Base-by-base conservation (phyloP, 2,113 vertebrate genomes). In the Eclectus roratus region DNA sequence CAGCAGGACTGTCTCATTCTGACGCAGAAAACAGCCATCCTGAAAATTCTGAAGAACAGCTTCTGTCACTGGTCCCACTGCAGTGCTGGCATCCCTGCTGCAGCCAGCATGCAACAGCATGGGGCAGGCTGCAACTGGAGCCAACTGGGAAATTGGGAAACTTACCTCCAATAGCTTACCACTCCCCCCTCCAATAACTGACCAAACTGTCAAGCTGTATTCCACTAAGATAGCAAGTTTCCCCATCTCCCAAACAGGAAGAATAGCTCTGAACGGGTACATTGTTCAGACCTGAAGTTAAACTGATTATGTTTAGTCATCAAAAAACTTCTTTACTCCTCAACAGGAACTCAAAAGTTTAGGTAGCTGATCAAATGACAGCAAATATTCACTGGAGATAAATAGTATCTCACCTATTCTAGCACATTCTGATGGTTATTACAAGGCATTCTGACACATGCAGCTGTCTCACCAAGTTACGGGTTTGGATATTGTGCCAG, bases 21-120 rank as follows among this genome's bases (percentile, higher is more conserved):
- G 98, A 98, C 98, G 98, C 98, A 98, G 98, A 98, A 98, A 97
- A 98, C 97, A 98, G 98, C 98, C 98, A 98, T 98, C 98, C 98
- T 99, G 98, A 97, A 98, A 98, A 99, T 98, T 98, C 99, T 99
- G 98, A 99, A 99, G 98, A 99, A 99, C 98, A 99, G 99, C 99
- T 98, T 99, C 98, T 99, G 98, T 99, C 98, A 99, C 98, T 98
- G 98, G 98, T 98, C 98, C 97, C 98, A 98, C 98, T 98, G 98
- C 98, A 98, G 98, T 95, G 98, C 97, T 14, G 93, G 91, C 93
- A 0, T 64, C 95, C 96, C 95, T 52, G 95, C 95, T 82, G 96
- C 96, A 96, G 97, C 98, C 98, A 97, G 97, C 77, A 6, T 64
- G 92, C 84, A 12, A 93, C 92, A 96, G 97, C 97, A 91, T 83